A percentile compares a stretch with the other conserved stretches of the same genome.
Evolutionary conservation across 2,113 vertebrate species (phyloP).

Genomic region (Shinisaurus crocodilurus): DNA sequence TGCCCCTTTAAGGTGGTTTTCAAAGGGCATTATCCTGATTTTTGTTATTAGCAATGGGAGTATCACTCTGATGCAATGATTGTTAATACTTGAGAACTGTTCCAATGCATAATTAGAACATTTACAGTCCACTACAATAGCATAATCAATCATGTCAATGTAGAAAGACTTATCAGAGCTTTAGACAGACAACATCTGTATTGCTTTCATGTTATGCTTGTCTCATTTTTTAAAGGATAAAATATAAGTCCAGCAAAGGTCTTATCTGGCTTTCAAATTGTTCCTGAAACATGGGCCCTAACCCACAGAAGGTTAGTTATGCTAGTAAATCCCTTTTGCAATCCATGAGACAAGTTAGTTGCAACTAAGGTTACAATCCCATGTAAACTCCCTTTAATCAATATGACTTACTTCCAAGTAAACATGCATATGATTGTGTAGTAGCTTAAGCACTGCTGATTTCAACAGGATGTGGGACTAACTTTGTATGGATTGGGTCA

Average conservation of each 20-base stretch:
- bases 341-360: neutral
- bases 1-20: slow-evolving; percentile 6
- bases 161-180: neutral
- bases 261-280: neutral
- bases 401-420: neutral
- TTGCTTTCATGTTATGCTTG: neutral
- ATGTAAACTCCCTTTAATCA: neutral
- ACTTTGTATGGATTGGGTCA: neutral
- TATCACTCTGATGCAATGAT: slow-evolving; percentile 40
- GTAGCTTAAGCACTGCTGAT: neutral
- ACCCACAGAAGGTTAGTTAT: neutral
- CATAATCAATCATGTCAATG: neutral
- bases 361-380: neutral
- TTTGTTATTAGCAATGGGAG: slow-evolving; percentile 44
- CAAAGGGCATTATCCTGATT: slow-evolving; percentile 32
- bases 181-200: rapidly evolving
- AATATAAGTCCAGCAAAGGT: neutral
- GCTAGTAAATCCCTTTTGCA: neutral
- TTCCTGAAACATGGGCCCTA: neutral
- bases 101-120: slow-evolving; percentile 37
- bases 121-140: slow-evolving; percentile 38
- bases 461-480: neutral
- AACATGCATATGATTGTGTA: neutral
- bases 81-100: slow-evolving; percentile 33
- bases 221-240: slow-evolving; percentile 1